Evolutionary conservation across 2,797 vertebrate genomes (phyloP).

Genomic region (Melanotaenia trifasciata): DNA sequence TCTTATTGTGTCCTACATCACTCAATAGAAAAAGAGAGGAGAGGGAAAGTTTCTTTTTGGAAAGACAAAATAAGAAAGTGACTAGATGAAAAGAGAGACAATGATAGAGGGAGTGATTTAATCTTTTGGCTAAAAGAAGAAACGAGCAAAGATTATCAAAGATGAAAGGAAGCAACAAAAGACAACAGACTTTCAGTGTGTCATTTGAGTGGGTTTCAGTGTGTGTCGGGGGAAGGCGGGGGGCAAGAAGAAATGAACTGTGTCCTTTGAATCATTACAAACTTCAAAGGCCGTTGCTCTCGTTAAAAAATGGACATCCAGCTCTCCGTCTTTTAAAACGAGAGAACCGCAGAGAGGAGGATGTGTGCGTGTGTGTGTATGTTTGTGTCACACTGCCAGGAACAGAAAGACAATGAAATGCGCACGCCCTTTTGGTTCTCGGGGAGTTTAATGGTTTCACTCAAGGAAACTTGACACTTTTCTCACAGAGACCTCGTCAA

Average conservation of each 20-base stretch:
- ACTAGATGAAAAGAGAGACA: constrained; percentile 8
- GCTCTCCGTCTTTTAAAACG: constrained; percentile 45
- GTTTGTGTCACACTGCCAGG: constrained; percentile 50
- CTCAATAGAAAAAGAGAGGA: background rate
- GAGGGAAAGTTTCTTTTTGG: constrained; percentile 61
- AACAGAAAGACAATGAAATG: constrained; percentile 52
- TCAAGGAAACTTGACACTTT: constrained; percentile 17
- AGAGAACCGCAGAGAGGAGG: constrained; percentile 44
- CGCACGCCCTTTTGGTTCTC: constrained; percentile 26
- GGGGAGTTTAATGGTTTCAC: constrained; percentile 33
- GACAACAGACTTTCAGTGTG: constrained; percentile 28
- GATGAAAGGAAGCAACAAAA: constrained; percentile 12
- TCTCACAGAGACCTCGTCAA: background rate
- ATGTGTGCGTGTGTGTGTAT: constrained; percentile 31
- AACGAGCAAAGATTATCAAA: constrained; percentile 9
- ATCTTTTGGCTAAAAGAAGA: constrained; percentile 8
- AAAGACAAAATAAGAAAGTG: constrained; percentile 22
- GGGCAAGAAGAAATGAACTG: constrained; percentile 19
- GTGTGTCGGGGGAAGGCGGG: constrained; percentile 1
- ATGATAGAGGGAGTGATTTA: constrained; percentile 14
- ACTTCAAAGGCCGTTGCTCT: constrained; percentile 77
- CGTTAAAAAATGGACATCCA: constrained; percentile 64
- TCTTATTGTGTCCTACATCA: background rate
- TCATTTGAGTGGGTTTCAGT: constrained; percentile 25
- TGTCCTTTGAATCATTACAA: constrained; percentile 72